Evolutionary conservation across 1,140 invertebrate species (phyloP).

Genomic region (Trypoxylus dichotomus): DNA sequence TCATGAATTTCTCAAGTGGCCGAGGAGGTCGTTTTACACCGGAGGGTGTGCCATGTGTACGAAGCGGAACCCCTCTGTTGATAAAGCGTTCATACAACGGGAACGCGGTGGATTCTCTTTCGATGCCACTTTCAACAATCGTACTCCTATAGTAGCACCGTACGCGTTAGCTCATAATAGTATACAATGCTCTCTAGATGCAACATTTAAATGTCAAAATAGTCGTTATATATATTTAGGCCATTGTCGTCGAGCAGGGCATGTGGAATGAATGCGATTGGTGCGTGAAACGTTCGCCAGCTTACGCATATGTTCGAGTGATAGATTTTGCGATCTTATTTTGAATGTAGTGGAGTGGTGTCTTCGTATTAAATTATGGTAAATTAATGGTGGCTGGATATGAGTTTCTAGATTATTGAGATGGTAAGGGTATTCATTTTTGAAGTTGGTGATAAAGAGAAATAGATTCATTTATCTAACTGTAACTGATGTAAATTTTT

Average conservation of each 20-base stretch:
- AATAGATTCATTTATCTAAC: no score
- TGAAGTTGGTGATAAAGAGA: no score
- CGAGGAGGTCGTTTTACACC: neutral
- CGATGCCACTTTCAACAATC: neutral
- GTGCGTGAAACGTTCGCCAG: no score
- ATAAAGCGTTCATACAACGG: neutral
- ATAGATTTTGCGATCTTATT: no score
- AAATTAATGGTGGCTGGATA: no score
- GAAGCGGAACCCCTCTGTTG: neutral
- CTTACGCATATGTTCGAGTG: no score
- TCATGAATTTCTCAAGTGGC: slow-evolving; percentile 10
- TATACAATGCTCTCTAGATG: neutral
- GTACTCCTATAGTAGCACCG: neutral
- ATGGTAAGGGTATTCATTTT: no score
- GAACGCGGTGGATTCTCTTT: neutral
- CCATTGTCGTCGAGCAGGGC: neutral
- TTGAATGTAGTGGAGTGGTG: no score
- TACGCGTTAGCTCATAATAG: no score
- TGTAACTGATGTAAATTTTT: no score
- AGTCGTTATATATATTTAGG: neutral
- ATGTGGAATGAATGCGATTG: neutral
- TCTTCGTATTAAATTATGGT: no score
- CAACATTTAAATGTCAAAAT: slow-evolving; percentile 15
- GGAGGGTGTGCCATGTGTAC: neutral
- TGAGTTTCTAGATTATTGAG: no score